Evolutionary conservation across 1,140 invertebrate genomes (phyloP).

Genomic region (Nylanderia fulva): DNA sequence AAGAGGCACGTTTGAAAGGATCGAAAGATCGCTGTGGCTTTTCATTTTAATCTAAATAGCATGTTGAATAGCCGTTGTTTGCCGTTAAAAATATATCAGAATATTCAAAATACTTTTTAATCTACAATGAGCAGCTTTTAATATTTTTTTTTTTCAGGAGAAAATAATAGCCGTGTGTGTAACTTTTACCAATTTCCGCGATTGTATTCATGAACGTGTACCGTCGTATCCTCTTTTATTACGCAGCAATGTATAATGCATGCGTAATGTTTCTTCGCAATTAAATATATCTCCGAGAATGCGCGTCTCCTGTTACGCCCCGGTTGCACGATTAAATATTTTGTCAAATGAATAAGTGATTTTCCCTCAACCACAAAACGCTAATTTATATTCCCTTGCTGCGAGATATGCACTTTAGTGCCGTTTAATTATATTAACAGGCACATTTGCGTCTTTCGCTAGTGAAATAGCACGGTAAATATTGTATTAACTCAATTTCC

Average conservation of each 20-base stretch:
- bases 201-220: conserved; percentile 30
- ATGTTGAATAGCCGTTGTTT: conserved; percentile 46
- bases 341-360: conserved; percentile 48
- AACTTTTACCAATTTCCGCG: conserved; percentile 19
- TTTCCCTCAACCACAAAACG: conserved; percentile 20
- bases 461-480: conserved; percentile 29
- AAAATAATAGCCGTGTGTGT: conserved; percentile 9
- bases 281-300: conserved; percentile 39
- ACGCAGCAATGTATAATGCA: not conserved
- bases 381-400: conserved; percentile 39
- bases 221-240: too few species aligned
- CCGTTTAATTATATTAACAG: conserved; percentile 46
- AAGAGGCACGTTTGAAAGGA: conserved; percentile 23
- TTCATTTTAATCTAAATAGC: conserved; percentile 15
- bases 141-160: not conserved
- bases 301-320: conserved; percentile 20
- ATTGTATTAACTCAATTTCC: conserved; percentile 56
- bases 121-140: conserved; percentile 15
- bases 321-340: conserved; percentile 36
- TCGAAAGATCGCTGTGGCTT: not conserved
- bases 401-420: conserved; percentile 10
- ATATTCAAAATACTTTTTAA: conserved; percentile 25
- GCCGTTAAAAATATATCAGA: conserved; percentile 19
- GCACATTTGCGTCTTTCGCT: conserved; percentile 34
- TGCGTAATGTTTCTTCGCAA: conserved; percentile 38